These are phyloP conservation scores for Agrypnus murinus DNA, from an alignment of 2,888 invertebrate genomes.

Conservation along the genomic window DNA sequence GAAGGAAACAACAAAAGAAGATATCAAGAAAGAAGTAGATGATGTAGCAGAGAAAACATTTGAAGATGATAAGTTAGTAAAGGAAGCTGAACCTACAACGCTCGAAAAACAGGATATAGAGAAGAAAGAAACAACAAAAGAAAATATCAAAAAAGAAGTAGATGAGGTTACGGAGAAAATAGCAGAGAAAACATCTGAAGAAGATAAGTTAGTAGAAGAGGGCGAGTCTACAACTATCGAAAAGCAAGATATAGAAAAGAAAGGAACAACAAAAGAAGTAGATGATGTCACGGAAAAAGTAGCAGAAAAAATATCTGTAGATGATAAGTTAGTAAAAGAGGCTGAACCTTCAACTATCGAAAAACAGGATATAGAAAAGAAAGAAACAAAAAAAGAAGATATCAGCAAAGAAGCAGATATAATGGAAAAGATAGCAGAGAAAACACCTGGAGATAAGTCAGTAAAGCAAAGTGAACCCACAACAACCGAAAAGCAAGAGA, in stretches of 20 bases:
- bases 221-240: not conserved
- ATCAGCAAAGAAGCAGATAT: not conserved
- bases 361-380: not conserved
- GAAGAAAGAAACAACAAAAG: not conserved
- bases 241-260: too few relatives aligned
- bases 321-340: not conserved
- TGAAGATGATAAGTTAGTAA: too few relatives aligned
- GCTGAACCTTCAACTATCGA: not conserved
- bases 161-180: not conserved
- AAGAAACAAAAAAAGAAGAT: not conserved
- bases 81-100: too few relatives aligned
- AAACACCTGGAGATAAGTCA: not conserved
- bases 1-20: too few relatives aligned
- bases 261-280: too few relatives aligned
- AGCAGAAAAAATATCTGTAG: too few relatives aligned
- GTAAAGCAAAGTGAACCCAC: not conserved
- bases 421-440: not conserved
- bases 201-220: constrained; percentile 4
- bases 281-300: not conserved
- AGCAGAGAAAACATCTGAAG: too few relatives aligned
- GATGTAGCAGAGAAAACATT: too few relatives aligned
- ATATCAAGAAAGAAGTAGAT: too few relatives aligned
- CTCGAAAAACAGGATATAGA: not conserved
- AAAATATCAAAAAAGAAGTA: not conserved
- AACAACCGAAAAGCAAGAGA: not conserved